Base-by-base conservation (phyloP, 2,888 invertebrate species). In the Tachina lurida region DNA sequence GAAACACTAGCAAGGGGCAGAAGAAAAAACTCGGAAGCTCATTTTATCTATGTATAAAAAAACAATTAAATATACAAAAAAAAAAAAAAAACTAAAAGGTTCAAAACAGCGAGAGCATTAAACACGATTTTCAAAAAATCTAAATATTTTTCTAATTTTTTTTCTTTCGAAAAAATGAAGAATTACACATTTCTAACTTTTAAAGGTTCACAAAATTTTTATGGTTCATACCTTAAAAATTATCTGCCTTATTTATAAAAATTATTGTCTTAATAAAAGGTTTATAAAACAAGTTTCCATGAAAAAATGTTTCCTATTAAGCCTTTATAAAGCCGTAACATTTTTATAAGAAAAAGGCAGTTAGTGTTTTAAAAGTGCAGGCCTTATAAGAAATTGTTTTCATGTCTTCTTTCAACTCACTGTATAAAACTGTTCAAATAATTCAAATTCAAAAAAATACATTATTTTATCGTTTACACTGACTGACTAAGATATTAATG, bases 1-100 rank as follows among this genome's bases (percentile, higher is more conserved):
- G 13, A 65, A 65, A 45, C 15, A 63, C 17, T 31, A 49, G 58
- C 15, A 62, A 45, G 3, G n/a, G 52, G 52, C n/a, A 78, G 58
- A 52, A 43, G 70, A 62, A 49, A 58, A 65, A 78, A 60, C 52
- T 67, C 75, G 81, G 81, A 81, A 81, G 81, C 81, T 81, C 75
- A 49, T 75, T 68, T 80, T 52, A 74, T 31, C 31, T 31, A 31
- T 5, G 31, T 62, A 31, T 43, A 19, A 74, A 71, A 60, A 74
- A 74, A 58, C 47, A 62, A 9, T 22, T 41, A 22, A 2, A 43
- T 45, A 49, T 49, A 15, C 13, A n/a, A 60, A 19, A 22, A 63
- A 45, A 19, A 22, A 63, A 45, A 13, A 31, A 31, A 45, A 52
- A n/a, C 0, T 54, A 39, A 39, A 71, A 62, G 13, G 45, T 43